A percentile compares a stretch with the other conserved stretches of the same genome.
These are phyloP conservation scores for Teinopalpus imperialis DNA, from an alignment of 2,888 invertebrate species.

Conservation along the genomic window DNA sequence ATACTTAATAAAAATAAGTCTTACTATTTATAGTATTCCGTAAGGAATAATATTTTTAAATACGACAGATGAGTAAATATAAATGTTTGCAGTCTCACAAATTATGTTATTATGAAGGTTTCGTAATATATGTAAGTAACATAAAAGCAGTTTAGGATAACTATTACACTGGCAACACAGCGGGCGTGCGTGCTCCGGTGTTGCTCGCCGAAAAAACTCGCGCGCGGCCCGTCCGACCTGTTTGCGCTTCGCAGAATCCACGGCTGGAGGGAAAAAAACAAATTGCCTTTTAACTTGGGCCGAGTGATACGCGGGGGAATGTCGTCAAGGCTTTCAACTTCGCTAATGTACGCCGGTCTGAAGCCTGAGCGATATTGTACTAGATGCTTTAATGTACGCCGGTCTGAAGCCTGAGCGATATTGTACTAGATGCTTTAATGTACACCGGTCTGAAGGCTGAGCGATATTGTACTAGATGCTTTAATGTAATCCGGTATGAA, in stretches of 20 bases:
- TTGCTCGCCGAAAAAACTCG: slow-evolving; percentile 68
- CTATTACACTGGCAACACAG: slow-evolving; percentile 46
- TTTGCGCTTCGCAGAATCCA: slow-evolving; percentile 71
- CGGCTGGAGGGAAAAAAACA: slow-evolving; percentile 58
- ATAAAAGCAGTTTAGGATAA: slow-evolving; percentile 18
- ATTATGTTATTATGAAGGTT: no score
- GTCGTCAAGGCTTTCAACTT: slow-evolving; percentile 75
- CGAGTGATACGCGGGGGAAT: slow-evolving; percentile 51
- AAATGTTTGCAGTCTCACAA: no score
- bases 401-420: no score
- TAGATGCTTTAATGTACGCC: neutral
- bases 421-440: no score
- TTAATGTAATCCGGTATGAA: no score
- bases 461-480: no score
- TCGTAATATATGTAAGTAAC: no score
- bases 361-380: slow-evolving; percentile 6
- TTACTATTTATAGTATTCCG: no score
- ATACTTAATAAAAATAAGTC: no score
- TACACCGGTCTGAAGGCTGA: no score
- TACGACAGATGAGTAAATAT: no score
- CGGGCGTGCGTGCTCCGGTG: slow-evolving; percentile 42
- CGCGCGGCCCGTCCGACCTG: slow-evolving; percentile 64
- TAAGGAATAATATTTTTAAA: no score
- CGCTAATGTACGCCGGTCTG: slow-evolving; percentile 22
- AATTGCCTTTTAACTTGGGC: slow-evolving; percentile 63